Evolutionary conservation across 1,140 invertebrate genomes (phyloP).

Genomic region (Drosophila quadrilineata): DNA sequence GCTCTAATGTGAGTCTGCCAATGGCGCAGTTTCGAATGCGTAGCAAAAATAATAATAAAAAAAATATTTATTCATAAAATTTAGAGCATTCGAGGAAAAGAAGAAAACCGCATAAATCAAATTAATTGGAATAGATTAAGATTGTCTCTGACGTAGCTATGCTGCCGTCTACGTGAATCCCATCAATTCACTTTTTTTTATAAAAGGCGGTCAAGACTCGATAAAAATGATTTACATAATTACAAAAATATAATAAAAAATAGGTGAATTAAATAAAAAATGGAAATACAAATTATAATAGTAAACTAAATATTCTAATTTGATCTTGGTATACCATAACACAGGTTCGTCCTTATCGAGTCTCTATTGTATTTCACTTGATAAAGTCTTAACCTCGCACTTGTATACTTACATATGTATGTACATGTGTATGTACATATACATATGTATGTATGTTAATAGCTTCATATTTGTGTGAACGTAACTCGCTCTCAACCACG

Average conservation of each 20-base stretch:
- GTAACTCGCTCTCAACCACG: constrained; percentile 3
- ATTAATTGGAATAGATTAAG: constrained; percentile 8
- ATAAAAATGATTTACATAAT: too few relatives aligned
- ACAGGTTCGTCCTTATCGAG: neutral
- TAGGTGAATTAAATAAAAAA: too few relatives aligned
- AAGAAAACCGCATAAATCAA: constrained; percentile 24
- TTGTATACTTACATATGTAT: too few relatives aligned
- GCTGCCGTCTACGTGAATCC: constrained; percentile 19
- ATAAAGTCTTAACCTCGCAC: neutral
- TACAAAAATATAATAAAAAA: too few relatives aligned
- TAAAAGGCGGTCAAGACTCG: too few relatives aligned
- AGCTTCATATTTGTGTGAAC: neutral
- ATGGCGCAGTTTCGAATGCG: constrained; percentile 12
- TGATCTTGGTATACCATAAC: too few relatives aligned
- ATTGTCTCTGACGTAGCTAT: constrained; percentile 14
- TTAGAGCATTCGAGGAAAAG: constrained; percentile 9
- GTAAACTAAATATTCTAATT: too few relatives aligned
- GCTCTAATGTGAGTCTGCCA: neutral
- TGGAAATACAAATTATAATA: too few relatives aligned
- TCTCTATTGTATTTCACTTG: neutral
- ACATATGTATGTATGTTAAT: constrained; percentile 7
- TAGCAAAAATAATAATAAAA: too few relatives aligned
- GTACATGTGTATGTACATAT: too few relatives aligned
- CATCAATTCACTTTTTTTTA: too few relatives aligned
- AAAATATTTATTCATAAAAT: too few relatives aligned